Conservation (phyloP, 1,140 invertebrate species). For the Odontomachus brunneus region DNA sequence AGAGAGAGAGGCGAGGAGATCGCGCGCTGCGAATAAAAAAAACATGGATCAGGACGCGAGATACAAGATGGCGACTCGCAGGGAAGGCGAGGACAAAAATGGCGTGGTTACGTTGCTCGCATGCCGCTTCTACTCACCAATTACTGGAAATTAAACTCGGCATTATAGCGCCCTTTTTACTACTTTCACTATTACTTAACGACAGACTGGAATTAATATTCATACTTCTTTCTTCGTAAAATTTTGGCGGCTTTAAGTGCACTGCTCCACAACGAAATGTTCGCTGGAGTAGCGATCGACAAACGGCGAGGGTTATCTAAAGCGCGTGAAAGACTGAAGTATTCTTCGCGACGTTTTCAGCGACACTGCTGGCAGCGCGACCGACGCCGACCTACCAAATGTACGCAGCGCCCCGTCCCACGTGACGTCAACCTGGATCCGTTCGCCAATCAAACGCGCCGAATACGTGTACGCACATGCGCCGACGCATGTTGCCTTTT, state of each 20-base stretch:
- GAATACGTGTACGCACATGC: conserved; percentile 1
- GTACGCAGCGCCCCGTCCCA: neutral
- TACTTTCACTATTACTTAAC: conserved; percentile 85
- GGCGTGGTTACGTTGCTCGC: conserved; percentile 65
- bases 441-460: conserved; percentile 2
- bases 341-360: conserved; percentile 30
- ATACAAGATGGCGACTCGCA: conserved; percentile 71
- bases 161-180: conserved; percentile 84
- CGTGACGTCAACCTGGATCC: conserved; percentile 25
- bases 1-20: neutral
- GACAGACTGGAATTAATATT: conserved; percentile 84
- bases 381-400: neutral
- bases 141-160: conserved; percentile 85
- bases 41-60: conserved; percentile 40
- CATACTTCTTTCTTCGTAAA: conserved; percentile 84
- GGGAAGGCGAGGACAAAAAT: conserved; percentile 72
- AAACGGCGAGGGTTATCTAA: conserved; percentile 11
- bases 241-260: conserved; percentile 77
- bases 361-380: conserved; percentile 39
- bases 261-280: conserved; percentile 59
- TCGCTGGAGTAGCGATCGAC: conserved; percentile 66
- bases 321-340: neutral
- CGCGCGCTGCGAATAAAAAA: neutral
- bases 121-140: conserved; percentile 80
- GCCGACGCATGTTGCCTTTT: neutral